phyloP scores from a whole-genome alignment of 2,113 vertebrate species.

The Excalfactoria chinensis region DNA sequence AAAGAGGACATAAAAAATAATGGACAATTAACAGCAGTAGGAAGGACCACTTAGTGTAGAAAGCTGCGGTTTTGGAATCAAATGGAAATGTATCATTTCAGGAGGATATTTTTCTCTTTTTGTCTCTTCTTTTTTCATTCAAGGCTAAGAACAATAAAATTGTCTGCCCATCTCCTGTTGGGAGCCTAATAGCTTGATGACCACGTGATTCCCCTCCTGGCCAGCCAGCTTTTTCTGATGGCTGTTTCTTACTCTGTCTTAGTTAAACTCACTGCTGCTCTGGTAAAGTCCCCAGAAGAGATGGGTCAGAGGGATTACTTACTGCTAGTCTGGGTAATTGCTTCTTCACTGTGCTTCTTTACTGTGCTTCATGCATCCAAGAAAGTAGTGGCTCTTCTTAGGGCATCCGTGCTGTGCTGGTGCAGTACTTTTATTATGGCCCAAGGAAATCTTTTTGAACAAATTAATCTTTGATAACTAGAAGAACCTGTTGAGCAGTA shows the following conservation, averaged over 20 bases:
- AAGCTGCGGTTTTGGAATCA: background rate
- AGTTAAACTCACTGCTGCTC: background rate
- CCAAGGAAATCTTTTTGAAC: background rate
- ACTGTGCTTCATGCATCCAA: background rate
- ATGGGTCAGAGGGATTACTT: background rate
- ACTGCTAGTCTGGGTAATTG: background rate
- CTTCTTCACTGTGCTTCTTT: background rate
- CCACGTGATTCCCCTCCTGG: background rate
- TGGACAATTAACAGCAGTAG: conserved; percentile 7
- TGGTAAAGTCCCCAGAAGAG: background rate
- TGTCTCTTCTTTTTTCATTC: background rate
- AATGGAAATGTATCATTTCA: background rate
- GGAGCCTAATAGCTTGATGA: conserved; percentile 16
- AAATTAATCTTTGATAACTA: background rate
- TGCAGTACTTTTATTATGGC: background rate
- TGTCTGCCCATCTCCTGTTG: background rate
- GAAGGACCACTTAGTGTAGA: background rate
- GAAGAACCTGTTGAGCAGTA: background rate
- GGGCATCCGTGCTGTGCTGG: background rate
- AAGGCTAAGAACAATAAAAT: background rate
- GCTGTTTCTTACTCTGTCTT: background rate
- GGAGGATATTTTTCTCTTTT: background rate
- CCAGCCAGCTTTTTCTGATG: background rate
- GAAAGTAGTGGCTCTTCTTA: background rate
- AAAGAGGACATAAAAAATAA: conserved; percentile 2